phyloP scores from a whole-genome alignment of 2,113 vertebrate genomes.

The Clinocottus analis region DNA sequence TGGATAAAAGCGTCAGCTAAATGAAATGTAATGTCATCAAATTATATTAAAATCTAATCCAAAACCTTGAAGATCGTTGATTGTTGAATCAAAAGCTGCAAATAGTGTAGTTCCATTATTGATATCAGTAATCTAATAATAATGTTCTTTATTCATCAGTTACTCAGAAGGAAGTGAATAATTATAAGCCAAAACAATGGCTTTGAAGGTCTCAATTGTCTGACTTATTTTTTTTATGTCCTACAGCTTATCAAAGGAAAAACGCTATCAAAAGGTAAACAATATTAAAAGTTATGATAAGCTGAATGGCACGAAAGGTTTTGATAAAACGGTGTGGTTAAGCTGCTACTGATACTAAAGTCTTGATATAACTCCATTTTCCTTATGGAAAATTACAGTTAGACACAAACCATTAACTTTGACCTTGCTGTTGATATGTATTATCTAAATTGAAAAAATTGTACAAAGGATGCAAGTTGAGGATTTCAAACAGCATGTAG shows the following conservation, averaged over 20 bases:
- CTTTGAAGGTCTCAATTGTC: background rate
- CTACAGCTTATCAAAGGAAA: background rate
- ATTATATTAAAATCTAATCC: background rate
- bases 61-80: background rate
- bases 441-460: conserved; percentile 13
- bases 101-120: background rate
- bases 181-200: background rate
- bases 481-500: background rate
- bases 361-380: conserved; percentile 40
- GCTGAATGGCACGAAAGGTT: background rate
- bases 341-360: conserved; percentile 35
- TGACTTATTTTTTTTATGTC: too few species aligned
- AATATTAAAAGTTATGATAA: conserved; percentile 30
- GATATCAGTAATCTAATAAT: background rate
- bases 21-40: too few species aligned
- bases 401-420: conserved; percentile 1
- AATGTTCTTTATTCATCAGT: background rate
- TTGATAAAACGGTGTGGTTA: conserved; percentile 32
- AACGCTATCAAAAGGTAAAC: conserved; percentile 19
- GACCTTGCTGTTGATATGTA: conserved; percentile 45
- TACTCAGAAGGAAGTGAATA: background rate
- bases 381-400: conserved; percentile 21
- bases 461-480: background rate
- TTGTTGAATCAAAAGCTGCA: background rate
- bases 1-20: too few species aligned